Evolutionary conservation across 2,113 vertebrate genomes (phyloP).

Genomic region (Argyrosomus japonicus): DNA sequence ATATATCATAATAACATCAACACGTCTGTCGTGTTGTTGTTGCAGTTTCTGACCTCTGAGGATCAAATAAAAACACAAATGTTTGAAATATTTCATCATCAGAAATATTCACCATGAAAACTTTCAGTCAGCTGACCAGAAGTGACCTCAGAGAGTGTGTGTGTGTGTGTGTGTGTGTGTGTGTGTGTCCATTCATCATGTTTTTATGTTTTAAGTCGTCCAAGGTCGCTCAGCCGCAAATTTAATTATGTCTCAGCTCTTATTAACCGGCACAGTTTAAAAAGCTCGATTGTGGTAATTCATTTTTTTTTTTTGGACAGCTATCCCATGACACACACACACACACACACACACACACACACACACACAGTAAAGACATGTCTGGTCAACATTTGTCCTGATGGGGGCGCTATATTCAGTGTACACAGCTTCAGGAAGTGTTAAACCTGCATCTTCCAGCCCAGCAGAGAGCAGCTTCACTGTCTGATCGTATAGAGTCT

Average conservation of each 20-base stretch:
- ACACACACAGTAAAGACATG: too few relatives aligned
- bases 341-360: too few relatives aligned
- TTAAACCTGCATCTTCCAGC: too few relatives aligned
- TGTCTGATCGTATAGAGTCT: too few relatives aligned
- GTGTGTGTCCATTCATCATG: slow-evolving; percentile 45
- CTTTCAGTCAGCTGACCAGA: not conserved
- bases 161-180: slow-evolving; percentile 1
- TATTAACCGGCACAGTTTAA: slow-evolving; percentile 56
- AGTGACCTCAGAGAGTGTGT: not conserved
- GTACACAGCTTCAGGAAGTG: too few relatives aligned
- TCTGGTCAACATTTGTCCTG: too few relatives aligned
- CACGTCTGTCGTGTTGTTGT: too few relatives aligned
- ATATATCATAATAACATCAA: too few relatives aligned
- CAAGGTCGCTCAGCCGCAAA: slow-evolving; percentile 56
- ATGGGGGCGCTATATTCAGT: too few relatives aligned
- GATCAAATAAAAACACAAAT: too few relatives aligned
- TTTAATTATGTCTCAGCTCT: slow-evolving; percentile 60
- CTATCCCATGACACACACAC: not conserved
- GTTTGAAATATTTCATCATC: not conserved
- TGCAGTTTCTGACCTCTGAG: too few relatives aligned
- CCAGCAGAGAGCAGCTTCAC: too few relatives aligned
- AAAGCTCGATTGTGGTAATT: slow-evolving; percentile 32
- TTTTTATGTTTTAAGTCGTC: slow-evolving; percentile 49
- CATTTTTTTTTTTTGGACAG: slow-evolving; percentile 32
- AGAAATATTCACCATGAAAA: not conserved